These are phyloP conservation scores for Coregonus clupeaformis DNA, from an alignment of 2,113 vertebrate genomes.

Conservation along the genomic window DNA sequence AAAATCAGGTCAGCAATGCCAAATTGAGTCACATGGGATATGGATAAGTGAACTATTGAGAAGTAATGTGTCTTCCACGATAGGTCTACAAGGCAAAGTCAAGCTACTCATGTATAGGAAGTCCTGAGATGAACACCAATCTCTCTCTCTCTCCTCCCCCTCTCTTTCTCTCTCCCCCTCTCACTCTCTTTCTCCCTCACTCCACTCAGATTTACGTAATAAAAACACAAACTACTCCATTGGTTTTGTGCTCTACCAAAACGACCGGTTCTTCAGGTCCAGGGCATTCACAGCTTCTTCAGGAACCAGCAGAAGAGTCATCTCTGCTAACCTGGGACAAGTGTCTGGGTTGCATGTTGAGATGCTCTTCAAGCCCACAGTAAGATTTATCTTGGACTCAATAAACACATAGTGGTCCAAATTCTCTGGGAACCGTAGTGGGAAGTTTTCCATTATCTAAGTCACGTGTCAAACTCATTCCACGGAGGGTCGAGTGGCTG, in stretches of 20 bases:
- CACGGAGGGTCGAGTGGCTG: too few species aligned
- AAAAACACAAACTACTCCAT: slow-evolving; percentile 11
- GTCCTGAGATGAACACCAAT: neutral
- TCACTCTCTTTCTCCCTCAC: neutral
- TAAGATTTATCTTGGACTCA: slow-evolving; percentile 7
- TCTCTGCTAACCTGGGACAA: slow-evolving; percentile 35
- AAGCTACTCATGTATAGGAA: neutral
- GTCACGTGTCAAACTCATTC: too few species aligned
- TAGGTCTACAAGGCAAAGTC: neutral
- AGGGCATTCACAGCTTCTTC: neutral
- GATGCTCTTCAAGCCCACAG: slow-evolving; percentile 41
- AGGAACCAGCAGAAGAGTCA: slow-evolving; percentile 43
- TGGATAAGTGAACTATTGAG: neutral
- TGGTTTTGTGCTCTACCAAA: slow-evolving; percentile 69
- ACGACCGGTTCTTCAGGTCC: slow-evolving; percentile 56
- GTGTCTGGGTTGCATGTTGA: slow-evolving; percentile 24
- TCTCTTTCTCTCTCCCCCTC: too few species aligned
- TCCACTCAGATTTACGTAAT: neutral
- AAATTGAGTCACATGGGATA: neutral
- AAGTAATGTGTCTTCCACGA: neutral
- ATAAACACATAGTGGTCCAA: too few species aligned
- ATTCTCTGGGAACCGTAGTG: too few species aligned
- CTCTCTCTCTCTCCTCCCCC: too few species aligned
- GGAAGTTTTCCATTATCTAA: too few species aligned
- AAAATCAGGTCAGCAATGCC: too few species aligned